Base-by-base conservation (phyloP, 2,888 invertebrate genomes). In the Coelopa pilipes region DNA sequence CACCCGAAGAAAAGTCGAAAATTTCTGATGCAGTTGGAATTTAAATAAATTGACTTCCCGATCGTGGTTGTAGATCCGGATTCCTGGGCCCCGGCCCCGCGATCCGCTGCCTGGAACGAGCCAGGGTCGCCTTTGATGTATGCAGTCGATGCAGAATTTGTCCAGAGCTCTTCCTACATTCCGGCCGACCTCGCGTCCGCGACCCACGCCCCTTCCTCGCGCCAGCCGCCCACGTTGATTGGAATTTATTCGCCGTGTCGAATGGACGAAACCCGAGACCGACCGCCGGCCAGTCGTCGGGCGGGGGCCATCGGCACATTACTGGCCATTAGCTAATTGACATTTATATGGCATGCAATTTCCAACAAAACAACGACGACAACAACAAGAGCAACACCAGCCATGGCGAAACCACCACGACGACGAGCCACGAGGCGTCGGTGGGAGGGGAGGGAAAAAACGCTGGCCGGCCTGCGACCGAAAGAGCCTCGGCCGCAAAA, bases 291-390 rank as follows among this genome's bases (percentile, higher is more conserved):
- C 17, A 2, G 10, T 13, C 9, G 0, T 46, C 46, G 7, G 34
- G 34, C 34, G 34, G 34, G 34, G 34, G 34, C 34, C 72, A 72
- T 34, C 50, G 55, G 46, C 15, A 65, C 24, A 21, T 19, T 57
- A 19, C 10, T 34, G 15, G 67, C 55, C 73, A 73, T 73, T 69
- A 69, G 47, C 69, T 46, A 60, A 73, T 63, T 73, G 69, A 69
- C 73, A 63, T 73, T 73, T 73, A 68, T 73, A 67, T 55, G 73
- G 60, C 55, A 73, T 66, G 49, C 24, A 66, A 66, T 24, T 71
- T 63, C 12, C 17, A 17, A 17, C 63, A 62, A 53, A 57, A 69
- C 69, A 46, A 57, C 57, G n/a, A 12, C 69, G 46, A 69, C 10
- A 46, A 53, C 53, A 71, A 72, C 57, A 59, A 69, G 34, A 72